Percentiles rank a stretch among this genome's conserved stretches.
Conservation (phyloP, 2,888 invertebrate genomes). For the Fragum whitleyi region DNA sequence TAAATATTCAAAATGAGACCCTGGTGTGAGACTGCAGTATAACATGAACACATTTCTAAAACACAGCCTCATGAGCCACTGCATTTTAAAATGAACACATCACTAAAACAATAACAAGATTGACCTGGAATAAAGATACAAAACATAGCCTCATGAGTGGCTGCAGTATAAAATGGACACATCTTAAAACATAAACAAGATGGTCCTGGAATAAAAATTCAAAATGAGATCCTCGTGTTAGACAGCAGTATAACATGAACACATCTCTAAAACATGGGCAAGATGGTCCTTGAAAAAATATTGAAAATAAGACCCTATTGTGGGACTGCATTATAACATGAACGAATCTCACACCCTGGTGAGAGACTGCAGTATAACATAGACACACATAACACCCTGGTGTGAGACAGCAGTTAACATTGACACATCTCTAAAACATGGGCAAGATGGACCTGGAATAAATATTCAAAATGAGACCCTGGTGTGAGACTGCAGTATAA, state of each 20-base stretch:
- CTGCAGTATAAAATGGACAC: slow-evolving; percentile 91
- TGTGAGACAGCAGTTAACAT: too few relatives aligned
- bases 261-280: slow-evolving; percentile 90
- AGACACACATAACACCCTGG: too few relatives aligned
- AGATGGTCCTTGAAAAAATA: slow-evolving; percentile 87
- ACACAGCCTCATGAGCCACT: too few relatives aligned
- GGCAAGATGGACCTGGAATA: slow-evolving; percentile 88
- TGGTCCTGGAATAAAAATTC: slow-evolving; percentile 87
- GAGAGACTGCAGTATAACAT: slow-evolving; percentile 92
- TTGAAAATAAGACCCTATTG: too few relatives aligned
- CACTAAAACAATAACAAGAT: slow-evolving; percentile 89
- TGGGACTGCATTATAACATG: slow-evolving; percentile 91
- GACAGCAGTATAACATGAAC: slow-evolving; percentile 90
- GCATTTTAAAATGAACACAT: too few relatives aligned
- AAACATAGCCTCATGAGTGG: too few relatives aligned
- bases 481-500: slow-evolving; percentile 92
- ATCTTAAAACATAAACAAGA: slow-evolving; percentile 89
- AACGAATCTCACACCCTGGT: too few relatives aligned
- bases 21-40: slow-evolving; percentile 92
- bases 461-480: too few relatives aligned
- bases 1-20: too few relatives aligned
- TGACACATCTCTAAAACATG: slow-evolving; percentile 90
- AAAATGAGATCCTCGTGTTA: slow-evolving; percentile 93
- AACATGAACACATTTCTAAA: slow-evolving; percentile 91
- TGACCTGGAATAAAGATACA: slow-evolving; percentile 87